Evolutionary conservation across 2,113 vertebrate species (phyloP).

Genomic region (Actenoides hombroni): DNA sequence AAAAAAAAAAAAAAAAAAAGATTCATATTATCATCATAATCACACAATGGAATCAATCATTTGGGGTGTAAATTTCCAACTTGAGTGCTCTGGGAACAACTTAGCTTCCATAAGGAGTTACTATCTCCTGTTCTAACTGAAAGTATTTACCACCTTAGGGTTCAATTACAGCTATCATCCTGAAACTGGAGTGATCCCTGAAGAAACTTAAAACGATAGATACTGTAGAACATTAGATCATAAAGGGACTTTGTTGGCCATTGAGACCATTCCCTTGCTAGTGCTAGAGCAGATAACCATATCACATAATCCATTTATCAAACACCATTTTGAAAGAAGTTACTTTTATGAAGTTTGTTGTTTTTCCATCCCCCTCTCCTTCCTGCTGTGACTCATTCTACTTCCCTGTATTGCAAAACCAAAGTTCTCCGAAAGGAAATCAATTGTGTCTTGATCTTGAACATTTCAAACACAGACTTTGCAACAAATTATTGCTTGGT

Average conservation of each 20-base stretch:
- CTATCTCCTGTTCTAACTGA: not conserved
- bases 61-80: not conserved
- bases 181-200: constrained; percentile 23
- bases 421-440: not conserved
- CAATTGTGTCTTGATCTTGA: not conserved
- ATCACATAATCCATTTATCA: constrained; percentile 14
- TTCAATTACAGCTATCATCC: constrained; percentile 22
- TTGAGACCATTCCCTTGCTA: constrained; percentile 2
- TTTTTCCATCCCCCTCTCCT: not conserved
- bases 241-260: constrained; percentile 43
- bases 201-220: constrained; percentile 25
- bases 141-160: not conserved
- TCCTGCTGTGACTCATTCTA: not conserved
- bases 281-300: constrained; percentile 9
- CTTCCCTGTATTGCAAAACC: not conserved
- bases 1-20: not conserved
- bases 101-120: not conserved
- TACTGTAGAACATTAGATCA: not conserved
- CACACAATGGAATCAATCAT: not conserved
- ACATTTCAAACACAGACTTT: not conserved
- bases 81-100: not conserved
- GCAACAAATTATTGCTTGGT: not conserved
- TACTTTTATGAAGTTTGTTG: not conserved
- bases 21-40: not conserved
- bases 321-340: not conserved